These are phyloP conservation scores for Andrena camellia DNA, from an alignment of 2,888 invertebrate genomes.

Conservation along the genomic window DNA sequence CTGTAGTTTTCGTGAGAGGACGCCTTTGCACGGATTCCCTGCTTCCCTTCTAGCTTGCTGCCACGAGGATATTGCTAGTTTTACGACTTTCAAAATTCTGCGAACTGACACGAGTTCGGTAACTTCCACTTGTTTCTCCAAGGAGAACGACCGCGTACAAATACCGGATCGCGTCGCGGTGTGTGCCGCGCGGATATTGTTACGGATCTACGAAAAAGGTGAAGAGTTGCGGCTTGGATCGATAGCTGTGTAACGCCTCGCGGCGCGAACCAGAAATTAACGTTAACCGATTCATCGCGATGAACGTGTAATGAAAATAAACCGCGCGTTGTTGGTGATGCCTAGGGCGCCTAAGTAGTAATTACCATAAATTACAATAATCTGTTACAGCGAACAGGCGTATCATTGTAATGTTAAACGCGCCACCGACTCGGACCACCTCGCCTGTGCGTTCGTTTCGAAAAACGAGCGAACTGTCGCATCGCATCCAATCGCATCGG, in stretches of 20 bases:
- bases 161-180: not conserved
- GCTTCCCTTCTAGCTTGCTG: not conserved
- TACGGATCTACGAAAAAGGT: not conserved
- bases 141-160: not conserved
- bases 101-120: not conserved
- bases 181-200: not conserved
- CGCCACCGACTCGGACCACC: slow-evolving; percentile 24
- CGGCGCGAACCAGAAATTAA: not conserved
- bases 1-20: not conserved
- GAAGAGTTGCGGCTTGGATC: too few species aligned
- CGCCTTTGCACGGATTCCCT: not conserved
- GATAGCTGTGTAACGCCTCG: too few species aligned
- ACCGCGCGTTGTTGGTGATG: not conserved
- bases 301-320: not conserved
- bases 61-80: slow-evolving; percentile 8
- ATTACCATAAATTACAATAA: slow-evolving; percentile 65
- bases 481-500: too few species aligned
- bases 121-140: not conserved
- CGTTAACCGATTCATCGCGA: too few species aligned
- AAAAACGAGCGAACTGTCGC: not conserved
- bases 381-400: slow-evolving; percentile 31
- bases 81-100: slow-evolving; percentile 1
- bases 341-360: slow-evolving; percentile 1
- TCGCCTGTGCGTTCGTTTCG: slow-evolving; percentile 9
- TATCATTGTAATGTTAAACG: slow-evolving; percentile 47